Percentiles rank a stretch among this genome's conserved stretches.
Evolutionary conservation across 1,140 invertebrate species (phyloP).

Genomic region (Helicoverpa zea): DNA sequence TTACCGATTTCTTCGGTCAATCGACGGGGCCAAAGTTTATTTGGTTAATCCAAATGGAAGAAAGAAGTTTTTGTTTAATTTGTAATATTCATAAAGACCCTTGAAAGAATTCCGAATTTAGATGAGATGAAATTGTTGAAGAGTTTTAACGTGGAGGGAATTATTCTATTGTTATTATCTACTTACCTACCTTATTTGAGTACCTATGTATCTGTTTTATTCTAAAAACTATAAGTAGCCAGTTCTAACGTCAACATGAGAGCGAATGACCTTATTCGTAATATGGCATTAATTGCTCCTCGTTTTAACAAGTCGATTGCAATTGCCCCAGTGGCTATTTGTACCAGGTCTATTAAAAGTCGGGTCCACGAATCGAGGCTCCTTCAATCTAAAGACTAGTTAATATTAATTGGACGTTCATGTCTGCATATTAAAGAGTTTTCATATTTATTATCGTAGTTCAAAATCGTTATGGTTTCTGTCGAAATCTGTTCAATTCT

Average conservation of each 20-base stretch:
- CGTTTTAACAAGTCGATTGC: slow-evolving; percentile 1
- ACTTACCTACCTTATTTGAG: too few relatives aligned
- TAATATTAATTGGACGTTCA: slow-evolving; percentile 13
- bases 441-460: neutral
- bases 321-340: slow-evolving; percentile 39
- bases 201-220: neutral
- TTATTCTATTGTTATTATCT: too few relatives aligned
- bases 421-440: slow-evolving; percentile 8
- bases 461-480: too few relatives aligned
- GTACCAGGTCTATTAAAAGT: slow-evolving; percentile 40
- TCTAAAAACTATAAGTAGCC: neutral
- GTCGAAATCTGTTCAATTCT: too few relatives aligned
- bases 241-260: neutral
- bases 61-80: too few relatives aligned
- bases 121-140: too few relatives aligned
- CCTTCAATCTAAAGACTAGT: slow-evolving; percentile 11
- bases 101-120: too few relatives aligned
- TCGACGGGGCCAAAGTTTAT: too few relatives aligned
- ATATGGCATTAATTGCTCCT: slow-evolving; percentile 27
- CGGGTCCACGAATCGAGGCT: slow-evolving; percentile 42
- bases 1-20: too few relatives aligned
- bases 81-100: too few relatives aligned
- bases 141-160: too few relatives aligned
- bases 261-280: neutral
- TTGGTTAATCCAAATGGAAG: too few relatives aligned